Percentiles rank a stretch among this genome's conserved stretches.
Conservation (phyloP, 2,113 vertebrate genomes). For the Coptodon rendalli region DNA sequence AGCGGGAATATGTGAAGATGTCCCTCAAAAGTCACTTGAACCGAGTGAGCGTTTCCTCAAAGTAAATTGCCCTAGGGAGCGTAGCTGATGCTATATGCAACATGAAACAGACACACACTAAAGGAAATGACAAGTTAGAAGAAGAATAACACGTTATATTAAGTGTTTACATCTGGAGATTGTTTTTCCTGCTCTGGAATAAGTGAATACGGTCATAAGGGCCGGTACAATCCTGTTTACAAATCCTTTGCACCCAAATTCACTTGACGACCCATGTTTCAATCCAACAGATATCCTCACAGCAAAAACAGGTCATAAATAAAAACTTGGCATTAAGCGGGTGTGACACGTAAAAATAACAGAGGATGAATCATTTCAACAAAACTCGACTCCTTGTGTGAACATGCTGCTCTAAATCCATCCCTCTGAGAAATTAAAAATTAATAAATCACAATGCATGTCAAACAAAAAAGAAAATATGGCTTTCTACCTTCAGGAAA, state of each 20-base stretch:
- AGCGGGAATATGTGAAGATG: conserved; percentile 12
- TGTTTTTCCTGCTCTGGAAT: neutral
- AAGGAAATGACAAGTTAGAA: neutral
- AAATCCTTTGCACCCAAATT: neutral
- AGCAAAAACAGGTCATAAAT: neutral
- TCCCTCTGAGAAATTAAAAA: neutral
- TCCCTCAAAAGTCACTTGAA: conserved; percentile 11
- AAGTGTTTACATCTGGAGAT: neutral
- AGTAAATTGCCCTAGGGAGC: neutral
- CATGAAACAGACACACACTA: conserved; percentile 25
- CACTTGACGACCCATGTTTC: neutral
- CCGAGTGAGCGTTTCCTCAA: neutral
- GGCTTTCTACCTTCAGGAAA: neutral
- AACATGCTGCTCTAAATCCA: neutral
- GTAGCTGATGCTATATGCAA: neutral
- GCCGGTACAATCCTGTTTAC: neutral
- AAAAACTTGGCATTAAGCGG: neutral
- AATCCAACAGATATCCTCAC: neutral
- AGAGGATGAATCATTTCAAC: neutral
- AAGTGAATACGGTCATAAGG: neutral
- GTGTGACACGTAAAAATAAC: neutral
- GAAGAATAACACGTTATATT: neutral
- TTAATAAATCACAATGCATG: neutral
- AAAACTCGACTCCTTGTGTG: neutral
- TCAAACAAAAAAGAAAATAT: neutral